These are phyloP conservation scores for Agapetus fuscipes DNA, from an alignment of 2,888 invertebrate species.

Conservation along the genomic window DNA sequence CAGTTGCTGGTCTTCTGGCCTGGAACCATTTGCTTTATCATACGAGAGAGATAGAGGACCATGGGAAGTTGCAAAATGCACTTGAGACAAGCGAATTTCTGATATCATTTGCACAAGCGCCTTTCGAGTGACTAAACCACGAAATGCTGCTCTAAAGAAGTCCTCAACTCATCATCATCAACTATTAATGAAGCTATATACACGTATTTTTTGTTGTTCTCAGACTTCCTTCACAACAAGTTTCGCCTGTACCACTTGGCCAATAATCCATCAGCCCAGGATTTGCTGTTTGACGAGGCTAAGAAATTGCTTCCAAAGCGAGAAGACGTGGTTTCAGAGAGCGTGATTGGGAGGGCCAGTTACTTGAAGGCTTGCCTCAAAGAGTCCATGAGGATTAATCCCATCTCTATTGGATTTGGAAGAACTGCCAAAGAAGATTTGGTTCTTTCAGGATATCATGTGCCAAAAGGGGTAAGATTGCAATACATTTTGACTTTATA, in stretches of 20 bases:
- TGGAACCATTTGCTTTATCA: too few species aligned
- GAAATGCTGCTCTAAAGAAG: too few species aligned
- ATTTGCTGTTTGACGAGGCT: conserved; percentile 57
- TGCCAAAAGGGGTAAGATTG: conserved; percentile 69
- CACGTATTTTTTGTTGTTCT: too few species aligned
- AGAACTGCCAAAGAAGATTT: conserved; percentile 61
- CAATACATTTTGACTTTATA: background rate
- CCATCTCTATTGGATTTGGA: conserved; percentile 76
- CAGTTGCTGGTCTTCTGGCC: too few species aligned
- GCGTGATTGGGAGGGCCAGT: conserved; percentile 48
- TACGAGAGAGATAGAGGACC: too few species aligned
- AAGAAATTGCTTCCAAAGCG: conserved; percentile 42
- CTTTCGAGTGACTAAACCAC: too few species aligned
- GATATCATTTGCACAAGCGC: too few species aligned
- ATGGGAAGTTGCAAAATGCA: too few species aligned
- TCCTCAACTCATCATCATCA: too few species aligned
- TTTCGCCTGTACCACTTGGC: conserved; percentile 76
- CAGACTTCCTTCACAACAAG: conserved; percentile 70
- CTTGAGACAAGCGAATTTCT: too few species aligned
- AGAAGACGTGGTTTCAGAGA: conserved; percentile 44
- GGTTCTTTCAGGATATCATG: conserved; percentile 58
- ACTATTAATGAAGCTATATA: too few species aligned
- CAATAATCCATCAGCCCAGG: conserved; percentile 56
- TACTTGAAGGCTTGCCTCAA: conserved; percentile 76
- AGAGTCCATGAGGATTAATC: conserved; percentile 73